Evolutionary conservation across 2,113 vertebrate species (phyloP), one percentile per base, ranked within the genome.

Genomic region (Megalops atlanticus): DNA sequence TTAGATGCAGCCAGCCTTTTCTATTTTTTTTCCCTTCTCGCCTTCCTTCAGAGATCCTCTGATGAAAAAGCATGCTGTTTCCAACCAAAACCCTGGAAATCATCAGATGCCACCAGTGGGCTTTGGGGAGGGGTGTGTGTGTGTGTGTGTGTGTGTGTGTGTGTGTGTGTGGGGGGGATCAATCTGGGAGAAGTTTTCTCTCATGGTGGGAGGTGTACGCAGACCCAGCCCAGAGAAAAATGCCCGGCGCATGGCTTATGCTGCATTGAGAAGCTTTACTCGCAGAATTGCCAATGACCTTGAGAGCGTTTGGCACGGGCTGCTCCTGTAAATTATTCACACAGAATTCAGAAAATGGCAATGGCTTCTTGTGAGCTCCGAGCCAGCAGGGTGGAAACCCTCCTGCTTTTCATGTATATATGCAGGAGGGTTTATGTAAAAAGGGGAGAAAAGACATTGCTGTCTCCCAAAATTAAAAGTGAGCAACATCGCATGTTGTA

Each of bases 311-410:
- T 88, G 89, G 88, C 71, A 87, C 41, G 35, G 15, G 45, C 74
- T 49, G 68, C 68, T 47, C 68, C 68, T 49, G 87, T 94, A 80
- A 93, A 94, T 94, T 89, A 93, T 94, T 93, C 89, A 94, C 84
- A 87, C 78, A 81, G 85, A 84, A 90, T 88, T 89, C 88, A 87
- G 88, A 88, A 91, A 91, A 92, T 87, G 85, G 86, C 83, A 91
- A 92, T 87, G 85, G 86, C 83, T 88, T 38, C 58, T 84, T 85
- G 85, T 83, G 76, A 87, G 87, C 83, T 43, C 31, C 68, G 38
- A 36, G 72, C 68, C 43, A 49, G 74, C 43, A 52, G 45, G 74
- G n/a, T 76, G 74, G 45, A 76, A 76, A 52, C 41, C 33, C 40
- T 64, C 58, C 58, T 64, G 58, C 58, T 64, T 70, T n/a, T 73